Percentiles rank a stretch among this genome's conserved stretches.
These are phyloP conservation scores for Stegana nigrithorax DNA, from an alignment of 2,888 invertebrate species.

Conservation along the genomic window DNA sequence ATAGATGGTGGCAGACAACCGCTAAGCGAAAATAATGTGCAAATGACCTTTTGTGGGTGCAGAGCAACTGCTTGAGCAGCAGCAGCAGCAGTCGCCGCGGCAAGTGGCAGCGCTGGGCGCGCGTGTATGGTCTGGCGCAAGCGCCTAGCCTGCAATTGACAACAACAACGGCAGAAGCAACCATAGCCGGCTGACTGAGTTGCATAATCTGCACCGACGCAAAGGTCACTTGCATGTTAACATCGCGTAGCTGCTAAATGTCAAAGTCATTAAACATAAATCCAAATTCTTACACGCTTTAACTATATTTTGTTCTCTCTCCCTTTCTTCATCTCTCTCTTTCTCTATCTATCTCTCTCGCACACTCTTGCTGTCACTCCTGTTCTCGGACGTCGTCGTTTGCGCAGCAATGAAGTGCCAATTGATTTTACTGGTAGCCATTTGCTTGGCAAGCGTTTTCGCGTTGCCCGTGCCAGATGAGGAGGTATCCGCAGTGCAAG, in stretches of 20 bases:
- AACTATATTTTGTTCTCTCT: neutral
- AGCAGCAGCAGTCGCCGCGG: neutral
- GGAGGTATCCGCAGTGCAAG: constrained; percentile 52
- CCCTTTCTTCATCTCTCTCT: neutral
- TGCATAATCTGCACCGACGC: constrained; percentile 15
- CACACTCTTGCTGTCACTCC: neutral
- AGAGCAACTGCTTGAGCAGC: constrained; percentile 6
- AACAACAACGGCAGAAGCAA: neutral
- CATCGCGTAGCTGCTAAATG: constrained; percentile 3
- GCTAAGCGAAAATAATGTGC: neutral
- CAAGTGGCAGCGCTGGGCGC: constrained; percentile 11
- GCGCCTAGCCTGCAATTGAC: constrained; percentile 14
- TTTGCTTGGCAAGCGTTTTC: constrained; percentile 53
- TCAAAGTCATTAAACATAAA: constrained; percentile 7
- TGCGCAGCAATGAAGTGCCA: constrained; percentile 57
- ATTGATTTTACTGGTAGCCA: constrained; percentile 56
- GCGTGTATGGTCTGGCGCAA: constrained; percentile 10
- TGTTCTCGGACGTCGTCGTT: neutral
- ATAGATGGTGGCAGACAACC: neutral
- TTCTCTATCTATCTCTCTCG: neutral
- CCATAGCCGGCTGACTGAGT: neutral
- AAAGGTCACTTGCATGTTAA: neutral
- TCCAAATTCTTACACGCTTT: neutral
- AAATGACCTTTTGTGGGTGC: constrained; percentile 20
- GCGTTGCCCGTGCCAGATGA: constrained; percentile 64